Base-by-base conservation (phyloP, 2,888 invertebrate genomes). In the Fragum whitleyi region DNA sequence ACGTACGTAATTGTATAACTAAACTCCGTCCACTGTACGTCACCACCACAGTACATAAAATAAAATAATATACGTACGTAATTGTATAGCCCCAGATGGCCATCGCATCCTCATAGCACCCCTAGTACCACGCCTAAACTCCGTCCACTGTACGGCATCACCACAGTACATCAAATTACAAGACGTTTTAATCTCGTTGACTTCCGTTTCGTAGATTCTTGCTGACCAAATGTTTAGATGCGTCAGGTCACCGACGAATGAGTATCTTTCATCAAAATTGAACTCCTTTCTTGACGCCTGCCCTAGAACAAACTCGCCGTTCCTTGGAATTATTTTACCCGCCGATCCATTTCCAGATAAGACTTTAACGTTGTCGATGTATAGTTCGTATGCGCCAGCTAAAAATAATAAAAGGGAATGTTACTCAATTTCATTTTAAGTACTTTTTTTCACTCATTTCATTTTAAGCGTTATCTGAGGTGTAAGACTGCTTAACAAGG, bases 111-210 rank as follows among this genome's bases (percentile, higher is more conserved):
- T 88, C 88, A 94, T 90, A 6, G 90, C 90, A 0, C 94, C 94
- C 28, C 94, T 84, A 0, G 94, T 94, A 2, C 94, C 94, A 36
- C 91, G 89, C 28, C 94, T 85, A 79, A 94, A 93, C 79, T 94
- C 93, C 47, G 92, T 92, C 94, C 94, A 94, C 81, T 94, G 92
- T 1, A 94, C 91, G 2, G 91, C 93, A 78, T 93, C 92, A 29
- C 94, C 94, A 80, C 93, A 93, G 74, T 90, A 89, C 89, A 90
- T 91, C 74, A 92, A 87, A 5, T 82, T 90, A 85, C 94, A 94
- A 47, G 93, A 93, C 7, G 67, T 67, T 26, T 86, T 88, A 14
- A 90, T 81, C n/a, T 78, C 62, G 0, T 73, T 59, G 23, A 91
- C 84, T 42, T 91, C 90, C 11, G 79, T 71, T 16, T 71, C 65